A percentile compares a stretch with the other conserved stretches of the same genome.
Evolutionary conservation across 2,113 vertebrate species (phyloP).

Genomic region (Helogale parvula): DNA sequence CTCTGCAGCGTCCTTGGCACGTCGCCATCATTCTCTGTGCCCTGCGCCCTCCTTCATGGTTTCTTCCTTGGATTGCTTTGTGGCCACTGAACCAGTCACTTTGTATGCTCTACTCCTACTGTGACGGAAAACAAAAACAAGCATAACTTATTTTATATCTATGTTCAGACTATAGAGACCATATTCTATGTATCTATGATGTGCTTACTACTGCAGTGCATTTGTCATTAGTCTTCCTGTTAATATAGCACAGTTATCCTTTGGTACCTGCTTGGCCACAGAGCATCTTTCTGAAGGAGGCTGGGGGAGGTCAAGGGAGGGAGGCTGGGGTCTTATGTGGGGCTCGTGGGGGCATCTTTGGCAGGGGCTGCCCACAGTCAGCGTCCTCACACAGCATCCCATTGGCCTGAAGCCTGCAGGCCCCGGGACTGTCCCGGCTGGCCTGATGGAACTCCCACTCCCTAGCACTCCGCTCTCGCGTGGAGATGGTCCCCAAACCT

Average conservation of each 20-base stretch:
- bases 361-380: neutral
- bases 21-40: neutral
- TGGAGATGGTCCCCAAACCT: neutral
- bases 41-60: neutral
- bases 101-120: conserved; percentile 81
- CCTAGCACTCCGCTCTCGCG: neutral
- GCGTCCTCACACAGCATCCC: neutral
- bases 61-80: conserved; percentile 56
- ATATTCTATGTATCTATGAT: conserved; percentile 83
- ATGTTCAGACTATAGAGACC: conserved; percentile 84
- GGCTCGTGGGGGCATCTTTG: neutral
- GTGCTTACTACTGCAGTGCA: conserved; percentile 82
- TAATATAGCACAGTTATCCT: conserved; percentile 83
- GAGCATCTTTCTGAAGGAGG: conserved; percentile 78
- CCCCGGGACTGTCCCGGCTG: neutral
- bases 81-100: conserved; percentile 68
- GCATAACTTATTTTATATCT: conserved; percentile 89
- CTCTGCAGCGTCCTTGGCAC: neutral
- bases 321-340: neutral
- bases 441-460: neutral
- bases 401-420: neutral
- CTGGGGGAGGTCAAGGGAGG: neutral
- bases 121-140: conserved; percentile 78
- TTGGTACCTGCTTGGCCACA: conserved; percentile 80
- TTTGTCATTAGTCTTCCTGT: conserved; percentile 80